Evolutionary conservation across 2,113 vertebrate genomes (phyloP).

Genomic region (Thinocorus orbignyianus): DNA sequence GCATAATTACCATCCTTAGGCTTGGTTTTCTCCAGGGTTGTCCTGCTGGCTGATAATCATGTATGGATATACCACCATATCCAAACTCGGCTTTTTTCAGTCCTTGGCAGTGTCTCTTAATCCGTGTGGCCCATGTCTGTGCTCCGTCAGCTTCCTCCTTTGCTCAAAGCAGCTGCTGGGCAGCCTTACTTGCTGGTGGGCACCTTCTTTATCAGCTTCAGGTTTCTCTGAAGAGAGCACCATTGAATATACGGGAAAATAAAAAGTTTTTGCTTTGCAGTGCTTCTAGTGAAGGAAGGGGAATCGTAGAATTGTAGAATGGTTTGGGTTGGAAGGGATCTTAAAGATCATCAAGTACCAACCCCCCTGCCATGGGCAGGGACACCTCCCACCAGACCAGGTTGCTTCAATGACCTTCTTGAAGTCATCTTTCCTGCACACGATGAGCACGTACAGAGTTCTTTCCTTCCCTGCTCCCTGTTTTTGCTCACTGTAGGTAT

Average conservation of each 20-base stretch:
- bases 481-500: not conserved
- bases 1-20: not conserved
- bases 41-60: not conserved
- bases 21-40: not conserved
- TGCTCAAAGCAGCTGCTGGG: not conserved
- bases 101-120: not conserved
- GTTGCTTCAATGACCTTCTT: not conserved
- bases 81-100: not conserved
- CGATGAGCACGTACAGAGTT: rapidly evolving
- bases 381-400: no score
- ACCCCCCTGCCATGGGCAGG: no score
- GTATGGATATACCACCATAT: not conserved
- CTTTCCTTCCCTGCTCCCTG: not conserved
- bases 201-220: not conserved
- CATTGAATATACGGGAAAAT: not conserved
- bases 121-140: not conserved
- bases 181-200: not conserved
- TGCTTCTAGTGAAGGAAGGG: not conserved
- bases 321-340: no score
- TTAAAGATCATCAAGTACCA: no score
- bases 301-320: no score
- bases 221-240: not conserved
- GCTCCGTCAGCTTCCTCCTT: not conserved
- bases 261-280: not conserved
- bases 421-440: not conserved